These are phyloP conservation scores for Phaenicophaeus curvirostris DNA, from an alignment of 2,797 vertebrate species.

Conservation along the genomic window DNA sequence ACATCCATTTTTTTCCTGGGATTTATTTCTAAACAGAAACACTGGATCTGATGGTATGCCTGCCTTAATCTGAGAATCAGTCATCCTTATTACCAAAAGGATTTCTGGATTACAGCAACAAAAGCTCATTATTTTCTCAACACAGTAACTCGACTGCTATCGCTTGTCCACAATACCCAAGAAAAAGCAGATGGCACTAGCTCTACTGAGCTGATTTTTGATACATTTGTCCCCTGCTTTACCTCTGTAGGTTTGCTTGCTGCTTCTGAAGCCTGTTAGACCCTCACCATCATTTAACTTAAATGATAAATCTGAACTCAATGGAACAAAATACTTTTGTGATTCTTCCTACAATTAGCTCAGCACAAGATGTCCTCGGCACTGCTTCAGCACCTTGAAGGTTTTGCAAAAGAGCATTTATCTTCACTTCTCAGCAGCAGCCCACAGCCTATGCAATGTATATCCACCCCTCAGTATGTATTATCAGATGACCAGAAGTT, in stretches of 20 bases:
- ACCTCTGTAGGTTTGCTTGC: background rate
- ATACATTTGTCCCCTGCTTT: background rate
- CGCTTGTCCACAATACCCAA: background rate
- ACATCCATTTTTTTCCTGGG: background rate
- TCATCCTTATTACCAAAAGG: background rate
- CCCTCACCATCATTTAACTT: background rate
- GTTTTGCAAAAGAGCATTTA: background rate
- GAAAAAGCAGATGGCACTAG: background rate
- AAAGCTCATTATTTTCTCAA: background rate
- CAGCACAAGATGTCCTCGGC: background rate
- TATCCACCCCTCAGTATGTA: background rate
- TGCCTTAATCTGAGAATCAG: background rate
- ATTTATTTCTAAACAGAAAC: background rate
- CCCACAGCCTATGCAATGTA: accelerated
- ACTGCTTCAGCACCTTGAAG: background rate
- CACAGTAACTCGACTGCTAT: background rate
- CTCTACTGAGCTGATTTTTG: background rate
- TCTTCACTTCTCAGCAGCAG: background rate
- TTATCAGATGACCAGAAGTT: background rate
- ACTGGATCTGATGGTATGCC: background rate
- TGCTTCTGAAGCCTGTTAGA: background rate
- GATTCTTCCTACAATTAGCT: background rate
- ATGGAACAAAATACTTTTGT: background rate
- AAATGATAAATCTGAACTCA: background rate
- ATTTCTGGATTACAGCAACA: background rate